Conservation (phyloP, 2,888 invertebrate genomes). For the Torymus auratus region DNA sequence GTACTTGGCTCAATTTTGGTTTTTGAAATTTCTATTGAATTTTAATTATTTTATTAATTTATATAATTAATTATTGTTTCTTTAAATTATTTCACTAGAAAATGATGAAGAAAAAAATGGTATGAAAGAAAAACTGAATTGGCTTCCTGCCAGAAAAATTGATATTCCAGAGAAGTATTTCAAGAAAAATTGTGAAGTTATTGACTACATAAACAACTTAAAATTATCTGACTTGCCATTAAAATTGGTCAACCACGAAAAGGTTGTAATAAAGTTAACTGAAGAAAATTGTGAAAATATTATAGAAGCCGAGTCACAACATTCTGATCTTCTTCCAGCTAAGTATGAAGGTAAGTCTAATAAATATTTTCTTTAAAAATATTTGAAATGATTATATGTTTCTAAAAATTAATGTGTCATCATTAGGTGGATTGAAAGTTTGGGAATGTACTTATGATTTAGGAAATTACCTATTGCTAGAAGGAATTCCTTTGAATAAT, state of each 20-base stretch:
- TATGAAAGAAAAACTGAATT: conserved; percentile 57
- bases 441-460: conserved; percentile 97
- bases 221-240: conserved; percentile 61
- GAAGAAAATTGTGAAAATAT: conserved; percentile 74
- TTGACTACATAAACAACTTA: conserved; percentile 61
- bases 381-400: conserved; percentile 8
- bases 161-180: conserved; percentile 59
- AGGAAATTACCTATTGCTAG: conserved; percentile 80
- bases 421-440: conserved; percentile 91
- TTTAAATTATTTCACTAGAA: conserved; percentile 24
- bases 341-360: conserved; percentile 86
- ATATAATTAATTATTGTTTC: conserved; percentile 6
- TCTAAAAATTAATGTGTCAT: conserved; percentile 1
- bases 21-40: background rate
- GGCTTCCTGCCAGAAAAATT: conserved; percentile 68
- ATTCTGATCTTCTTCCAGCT: conserved; percentile 86
- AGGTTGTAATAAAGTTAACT: conserved; percentile 66
- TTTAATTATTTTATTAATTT: background rate
- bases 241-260: conserved; percentile 67
- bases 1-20: too few relatives aligned
- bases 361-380: background rate
- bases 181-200: conserved; percentile 49
- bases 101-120: conserved; percentile 26
- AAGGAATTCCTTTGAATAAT: conserved; percentile 75
- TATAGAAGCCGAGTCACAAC: conserved; percentile 80